Conservation (phyloP, 2,113 vertebrate genomes). For the Hemicordylus capensis region DNA sequence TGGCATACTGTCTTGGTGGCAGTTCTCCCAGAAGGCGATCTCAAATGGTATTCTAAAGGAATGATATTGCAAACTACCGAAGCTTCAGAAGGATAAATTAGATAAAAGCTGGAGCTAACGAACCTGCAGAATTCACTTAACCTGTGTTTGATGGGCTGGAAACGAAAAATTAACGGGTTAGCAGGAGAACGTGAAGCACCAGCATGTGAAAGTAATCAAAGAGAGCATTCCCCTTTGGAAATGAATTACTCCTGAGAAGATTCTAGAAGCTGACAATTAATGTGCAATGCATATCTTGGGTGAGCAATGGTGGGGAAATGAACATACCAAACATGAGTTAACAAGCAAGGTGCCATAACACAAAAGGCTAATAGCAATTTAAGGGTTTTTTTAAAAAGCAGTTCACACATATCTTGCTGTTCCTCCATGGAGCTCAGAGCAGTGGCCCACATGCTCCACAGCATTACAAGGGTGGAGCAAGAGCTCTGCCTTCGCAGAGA, state of each 20-base stretch:
- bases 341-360: neutral
- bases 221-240: conserved; percentile 16
- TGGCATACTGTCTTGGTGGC: neutral
- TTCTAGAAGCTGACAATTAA: conserved; percentile 18
- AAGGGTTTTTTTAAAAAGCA: neutral
- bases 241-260: neutral
- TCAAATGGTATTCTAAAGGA: neutral
- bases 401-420: neutral
- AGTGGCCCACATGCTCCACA: no score
- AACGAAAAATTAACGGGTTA: conserved; percentile 17
- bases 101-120: conserved; percentile 6
- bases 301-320: conserved; percentile 7
- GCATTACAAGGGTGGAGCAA: no score
- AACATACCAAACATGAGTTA: neutral
- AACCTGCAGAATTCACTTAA: conserved; percentile 24
- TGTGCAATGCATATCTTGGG: neutral
- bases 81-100: neutral
- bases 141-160: neutral
- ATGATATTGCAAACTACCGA: neutral
- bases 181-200: conserved; percentile 25
- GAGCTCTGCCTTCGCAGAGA: no score
- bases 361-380: neutral
- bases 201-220: conserved; percentile 23
- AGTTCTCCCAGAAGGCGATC: neutral
- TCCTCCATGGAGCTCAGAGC: no score